A percentile compares a stretch with the other conserved stretches of the same genome.
phyloP scores from a whole-genome alignment of 2,888 invertebrate genomes.

The Heliconius cydno region DNA sequence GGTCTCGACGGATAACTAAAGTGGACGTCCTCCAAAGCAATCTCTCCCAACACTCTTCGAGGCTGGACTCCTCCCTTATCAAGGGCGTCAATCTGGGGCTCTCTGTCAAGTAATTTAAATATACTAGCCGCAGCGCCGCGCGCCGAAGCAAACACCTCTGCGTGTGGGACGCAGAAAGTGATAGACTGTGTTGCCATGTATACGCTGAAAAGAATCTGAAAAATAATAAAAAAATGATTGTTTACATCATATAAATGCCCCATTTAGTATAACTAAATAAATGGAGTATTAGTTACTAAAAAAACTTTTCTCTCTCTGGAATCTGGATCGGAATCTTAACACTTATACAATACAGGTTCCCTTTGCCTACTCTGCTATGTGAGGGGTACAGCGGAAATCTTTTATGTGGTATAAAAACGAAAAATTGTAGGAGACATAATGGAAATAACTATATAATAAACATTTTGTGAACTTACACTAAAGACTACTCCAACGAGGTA shows the following conservation, averaged over 20 bases:
- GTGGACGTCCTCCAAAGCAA: constrained; percentile 87
- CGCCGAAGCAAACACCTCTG: constrained; percentile 89
- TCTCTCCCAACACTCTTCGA: constrained; percentile 85
- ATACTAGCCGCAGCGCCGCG: constrained; percentile 89
- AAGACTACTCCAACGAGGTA: constrained; percentile 88
- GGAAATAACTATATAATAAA: neutral
- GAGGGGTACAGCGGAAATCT: too few species aligned
- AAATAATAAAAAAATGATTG: neutral
- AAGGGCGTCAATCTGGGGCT: constrained; percentile 88
- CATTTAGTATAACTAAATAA: too few species aligned
- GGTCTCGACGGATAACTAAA: constrained; percentile 92
- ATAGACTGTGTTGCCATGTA: constrained; percentile 90
- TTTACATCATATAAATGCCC: too few species aligned
- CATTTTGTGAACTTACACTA: constrained; percentile 79
- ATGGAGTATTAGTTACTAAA: too few species aligned
- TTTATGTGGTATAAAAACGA: neutral
- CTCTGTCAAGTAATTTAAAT: constrained; percentile 88
- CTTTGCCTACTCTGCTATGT: too few species aligned
- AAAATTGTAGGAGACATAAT: neutral
- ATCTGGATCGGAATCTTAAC: too few species aligned
- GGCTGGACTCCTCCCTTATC: constrained; percentile 85
- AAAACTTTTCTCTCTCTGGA: too few species aligned
- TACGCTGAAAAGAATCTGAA: constrained; percentile 88
- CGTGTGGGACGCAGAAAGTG: constrained; percentile 89
- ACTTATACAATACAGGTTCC: too few species aligned